Percentiles rank a stretch among this genome's conserved stretches.
phyloP scores from a whole-genome alignment of 2,113 vertebrate genomes.

The Xiphophorus couchianus region DNA sequence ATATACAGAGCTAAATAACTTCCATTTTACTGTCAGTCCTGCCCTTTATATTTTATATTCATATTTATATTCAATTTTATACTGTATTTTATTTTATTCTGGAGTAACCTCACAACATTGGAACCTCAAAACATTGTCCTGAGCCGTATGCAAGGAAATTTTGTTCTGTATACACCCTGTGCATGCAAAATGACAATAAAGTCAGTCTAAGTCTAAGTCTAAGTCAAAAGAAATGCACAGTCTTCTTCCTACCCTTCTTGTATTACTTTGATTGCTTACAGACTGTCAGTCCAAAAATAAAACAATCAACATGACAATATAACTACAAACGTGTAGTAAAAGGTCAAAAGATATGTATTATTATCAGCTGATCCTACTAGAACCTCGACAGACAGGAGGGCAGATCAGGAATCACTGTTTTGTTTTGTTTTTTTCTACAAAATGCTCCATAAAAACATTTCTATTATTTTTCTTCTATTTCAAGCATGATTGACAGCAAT shows the following conservation, averaged over 20 bases:
- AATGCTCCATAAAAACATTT: background rate
- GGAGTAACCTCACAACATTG: too few species aligned
- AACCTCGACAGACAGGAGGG: conserved; percentile 31
- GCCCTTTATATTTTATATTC: too few species aligned
- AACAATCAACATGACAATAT: background rate
- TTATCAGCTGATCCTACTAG: conserved; percentile 27
- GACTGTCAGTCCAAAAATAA: background rate
- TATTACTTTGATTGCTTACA: background rate
- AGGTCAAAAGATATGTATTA: background rate
- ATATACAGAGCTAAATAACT: too few species aligned
- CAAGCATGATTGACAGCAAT: too few species aligned
- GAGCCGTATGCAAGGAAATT: too few species aligned
- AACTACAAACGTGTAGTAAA: background rate
- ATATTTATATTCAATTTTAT: too few species aligned
- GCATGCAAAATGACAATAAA: too few species aligned
- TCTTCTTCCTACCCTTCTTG: conserved; percentile 3
- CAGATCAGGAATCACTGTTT: conserved; percentile 33
- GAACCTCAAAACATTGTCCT: too few species aligned
- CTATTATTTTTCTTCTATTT: background rate
- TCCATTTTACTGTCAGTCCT: too few species aligned
- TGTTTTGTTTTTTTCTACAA: background rate
- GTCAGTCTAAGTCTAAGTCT: too few species aligned
- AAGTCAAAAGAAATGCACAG: conserved; percentile 21
- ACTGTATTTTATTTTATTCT: too few species aligned
- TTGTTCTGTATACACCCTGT: too few species aligned